Evolutionary conservation across 2,888 invertebrate species (phyloP), one percentile per base, ranked within the genome.

Genomic region (Drosophila neutralis): DNA sequence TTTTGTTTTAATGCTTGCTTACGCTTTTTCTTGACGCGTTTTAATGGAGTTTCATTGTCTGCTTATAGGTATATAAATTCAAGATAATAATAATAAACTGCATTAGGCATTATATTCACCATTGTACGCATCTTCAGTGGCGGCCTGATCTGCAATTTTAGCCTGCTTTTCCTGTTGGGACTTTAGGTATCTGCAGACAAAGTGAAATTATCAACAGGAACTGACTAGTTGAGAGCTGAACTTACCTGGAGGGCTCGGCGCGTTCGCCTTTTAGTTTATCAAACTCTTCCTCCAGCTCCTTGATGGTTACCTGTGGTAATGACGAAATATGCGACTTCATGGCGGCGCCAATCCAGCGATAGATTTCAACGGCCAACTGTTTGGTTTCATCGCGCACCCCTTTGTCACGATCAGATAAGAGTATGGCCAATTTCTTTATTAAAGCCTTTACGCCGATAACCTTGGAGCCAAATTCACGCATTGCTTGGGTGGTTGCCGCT

Each of bases 321-420:
- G 95, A 95, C 27, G 96, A 95, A 74, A 98, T 95, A 92, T 98
- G 98, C 1, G 97, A 96, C 91, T 97, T 97, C 78, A 98, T 94
- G 0, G 97, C 97, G 13, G 94, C 93, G 0, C 97, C 97, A 73
- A 97, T 95, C 98, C 98, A 98, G 83, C 96, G 95, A 93, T 97
- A 98, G 93, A 98, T 96, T 93, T 99, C 99, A 72, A 98, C 94
- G n/a, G 97, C 96, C 90, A 99, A 94, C 24, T 95, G 95, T 92
- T 98, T 98, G 82, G 97, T 96, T 93, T 98, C 98, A 88, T 98
- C 98, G 69, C 99, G 94, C 0, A 99, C 98, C 48, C 94, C 94
- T 91, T 98, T 98, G 92, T 99, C 99, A 80, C 98, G 94, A 91
- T 99, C 98, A 59, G 98, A 97, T 78, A 99, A 94, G 60, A 99